Base-by-base conservation (phyloP, 2,797 vertebrate species). In the Eupleurogrammus muticus region DNA sequence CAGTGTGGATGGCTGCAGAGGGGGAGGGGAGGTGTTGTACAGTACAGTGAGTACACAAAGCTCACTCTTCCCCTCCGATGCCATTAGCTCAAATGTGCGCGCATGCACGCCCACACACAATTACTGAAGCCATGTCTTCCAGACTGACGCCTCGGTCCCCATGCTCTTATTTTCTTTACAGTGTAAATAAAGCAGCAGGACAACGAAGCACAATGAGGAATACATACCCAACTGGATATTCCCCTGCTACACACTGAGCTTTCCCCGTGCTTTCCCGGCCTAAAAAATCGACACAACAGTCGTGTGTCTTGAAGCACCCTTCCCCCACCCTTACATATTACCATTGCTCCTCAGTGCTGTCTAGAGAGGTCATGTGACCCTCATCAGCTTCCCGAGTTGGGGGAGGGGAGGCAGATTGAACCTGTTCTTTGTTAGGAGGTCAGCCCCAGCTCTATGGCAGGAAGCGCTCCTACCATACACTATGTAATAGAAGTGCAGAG, bases 351-450 rank as follows among this genome's bases (percentile, higher is more conserved):
- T 92, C 92, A 87, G 91, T 84, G 93, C 93, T 94, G 94, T 94
- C 94, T 89, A 94, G 91, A 95, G 91, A 94, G 94, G 95, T 96
- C 95, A 96, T 90, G 92, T 96, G 95, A 95, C 94, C 95, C 93
- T 92, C 94, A 94, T 91, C 92, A 91, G 92, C 93, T 93, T 92
- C 93, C 90, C 79, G 66, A 77, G 76, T 83, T 83, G 92, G 93
- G 91, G 95, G 94, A 92, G 89, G 94, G 94, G 93, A 90, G 84
- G 92, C 88, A 90, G 88, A 90, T 93, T 91, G 86, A 95, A 95
- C 93, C 95, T 95, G 96, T 95, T 95, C 95, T 96, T 93, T 95
- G 96, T 94, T 95, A 93, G 87, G 95, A 94, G 96, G 96, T 97
- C 96, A 95, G 87, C 68, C 88, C 87, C 77, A 76, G 92, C 93